phyloP scores from a whole-genome alignment of 2,113 vertebrate species.

The Brienomyrus longianalis region DNA sequence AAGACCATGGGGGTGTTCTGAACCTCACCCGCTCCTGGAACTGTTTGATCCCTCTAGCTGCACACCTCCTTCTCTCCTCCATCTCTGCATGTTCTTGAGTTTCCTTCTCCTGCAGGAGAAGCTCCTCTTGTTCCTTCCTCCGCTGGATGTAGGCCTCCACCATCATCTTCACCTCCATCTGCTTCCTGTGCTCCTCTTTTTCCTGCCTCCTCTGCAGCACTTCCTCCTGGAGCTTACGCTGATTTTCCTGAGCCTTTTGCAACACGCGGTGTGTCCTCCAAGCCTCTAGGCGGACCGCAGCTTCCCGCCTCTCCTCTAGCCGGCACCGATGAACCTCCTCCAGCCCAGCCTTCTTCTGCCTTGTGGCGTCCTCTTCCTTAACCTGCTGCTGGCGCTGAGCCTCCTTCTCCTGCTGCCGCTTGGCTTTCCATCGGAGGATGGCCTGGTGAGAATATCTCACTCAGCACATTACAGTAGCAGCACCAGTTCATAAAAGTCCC shows the following conservation, averaged over 20 bases:
- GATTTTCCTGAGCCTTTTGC: constrained; percentile 54
- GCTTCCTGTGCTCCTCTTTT: constrained; percentile 58
- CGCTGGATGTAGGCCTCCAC: constrained; percentile 60
- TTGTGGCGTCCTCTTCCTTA: constrained; percentile 45
- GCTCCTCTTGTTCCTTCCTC: constrained; percentile 65
- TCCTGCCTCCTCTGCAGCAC: constrained; percentile 54
- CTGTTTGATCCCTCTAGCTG: constrained; percentile 57
- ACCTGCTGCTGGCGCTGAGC: constrained; percentile 57
- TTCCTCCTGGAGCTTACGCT: constrained; percentile 57
- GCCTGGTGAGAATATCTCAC: constrained; percentile 52
- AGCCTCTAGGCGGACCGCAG: constrained; percentile 50
- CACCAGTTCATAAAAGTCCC: not conserved
- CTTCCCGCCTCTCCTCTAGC: constrained; percentile 57
- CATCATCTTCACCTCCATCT: constrained; percentile 60
- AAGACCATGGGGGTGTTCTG: not conserved
- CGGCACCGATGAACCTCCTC: constrained; percentile 55
- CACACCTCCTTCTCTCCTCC: constrained; percentile 60
- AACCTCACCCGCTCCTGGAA: constrained; percentile 72
- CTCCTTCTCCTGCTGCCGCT: constrained; percentile 59
- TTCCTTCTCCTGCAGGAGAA: constrained; percentile 53
- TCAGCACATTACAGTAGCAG: not conserved
- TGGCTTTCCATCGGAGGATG: constrained; percentile 76
- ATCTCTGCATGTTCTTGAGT: constrained; percentile 52
- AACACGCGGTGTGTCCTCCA: constrained; percentile 69
- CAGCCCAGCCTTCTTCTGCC: constrained; percentile 33